Percentiles rank a stretch among this genome's conserved stretches.
Conservation (phyloP, 2,888 invertebrate genomes). For the Netelia melanura region DNA sequence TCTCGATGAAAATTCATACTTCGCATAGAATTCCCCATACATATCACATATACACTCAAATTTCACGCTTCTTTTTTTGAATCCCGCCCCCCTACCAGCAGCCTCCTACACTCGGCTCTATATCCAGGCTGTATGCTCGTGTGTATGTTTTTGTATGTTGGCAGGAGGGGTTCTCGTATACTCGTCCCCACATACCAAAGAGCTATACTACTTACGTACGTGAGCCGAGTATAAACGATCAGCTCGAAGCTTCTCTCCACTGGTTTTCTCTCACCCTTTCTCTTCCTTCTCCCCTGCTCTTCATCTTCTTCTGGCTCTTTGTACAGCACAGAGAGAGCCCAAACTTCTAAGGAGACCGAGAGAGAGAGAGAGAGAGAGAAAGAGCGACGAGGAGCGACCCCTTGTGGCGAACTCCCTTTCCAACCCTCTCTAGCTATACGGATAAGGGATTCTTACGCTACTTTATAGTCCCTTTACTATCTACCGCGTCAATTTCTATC, state of each 20-base stretch:
- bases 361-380: conserved; percentile 21
- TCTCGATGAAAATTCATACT: too few relatives aligned
- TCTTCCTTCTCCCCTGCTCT: conserved; percentile 20
- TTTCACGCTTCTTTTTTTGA: conserved; percentile 34
- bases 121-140: conserved; percentile 18
- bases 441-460: conserved; percentile 68
- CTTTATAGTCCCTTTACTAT: conserved; percentile 69
- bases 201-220: conserved; percentile 68
- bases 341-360: neutral
- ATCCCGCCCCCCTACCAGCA: neutral
- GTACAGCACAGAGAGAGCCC: conserved; percentile 38
- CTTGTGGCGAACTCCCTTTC: conserved; percentile 53
- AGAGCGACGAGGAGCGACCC: conserved; percentile 12
- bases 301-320: conserved; percentile 42
- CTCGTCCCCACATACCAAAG: conserved; percentile 64
- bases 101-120: conserved; percentile 24
- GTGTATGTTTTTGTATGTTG: conserved; percentile 2
- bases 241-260: conserved; percentile 48
- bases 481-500: conserved; percentile 55
- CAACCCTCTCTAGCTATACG: conserved; percentile 41
- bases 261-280: conserved; percentile 16
- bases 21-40: neutral
- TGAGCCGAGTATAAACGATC: conserved; percentile 68
- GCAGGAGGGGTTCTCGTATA: conserved; percentile 30
- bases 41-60: conserved; percentile 47